Evolutionary conservation across 2,888 invertebrate genomes (phyloP).

Genomic region (Biston betularia): DNA sequence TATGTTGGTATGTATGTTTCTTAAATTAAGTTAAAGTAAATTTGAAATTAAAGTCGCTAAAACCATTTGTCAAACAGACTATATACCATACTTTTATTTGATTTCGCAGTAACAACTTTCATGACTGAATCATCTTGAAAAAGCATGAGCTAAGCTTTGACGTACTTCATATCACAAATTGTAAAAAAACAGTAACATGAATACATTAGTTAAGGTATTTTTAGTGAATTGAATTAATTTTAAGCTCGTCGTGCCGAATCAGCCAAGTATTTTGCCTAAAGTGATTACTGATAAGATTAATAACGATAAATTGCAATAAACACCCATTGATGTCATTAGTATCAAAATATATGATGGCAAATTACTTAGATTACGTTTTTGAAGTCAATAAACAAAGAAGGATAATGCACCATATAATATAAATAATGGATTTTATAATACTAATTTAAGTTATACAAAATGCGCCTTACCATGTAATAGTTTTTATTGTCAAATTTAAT

Average conservation of each 20-base stretch:
- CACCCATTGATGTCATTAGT: constrained; percentile 1
- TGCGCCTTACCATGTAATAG: background rate
- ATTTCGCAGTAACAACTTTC: too few relatives aligned
- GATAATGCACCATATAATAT: constrained; percentile 17
- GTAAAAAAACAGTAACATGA: background rate
- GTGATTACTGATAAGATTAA: constrained; percentile 12
- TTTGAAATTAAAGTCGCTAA: too few relatives aligned
- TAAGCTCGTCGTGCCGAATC: background rate
- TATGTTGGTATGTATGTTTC: too few relatives aligned
- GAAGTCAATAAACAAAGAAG: constrained; percentile 15
- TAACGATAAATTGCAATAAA: constrained; percentile 17
- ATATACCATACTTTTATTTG: too few relatives aligned
- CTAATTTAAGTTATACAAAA: constrained; percentile 8
- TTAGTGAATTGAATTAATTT: background rate
- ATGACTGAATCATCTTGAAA: too few relatives aligned
- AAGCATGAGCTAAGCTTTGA: background rate
- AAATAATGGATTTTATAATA: constrained; percentile 14
- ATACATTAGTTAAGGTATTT: constrained; percentile 6
- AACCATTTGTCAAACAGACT: too few relatives aligned
- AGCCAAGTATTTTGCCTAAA: constrained; percentile 10
- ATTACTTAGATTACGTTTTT: constrained; percentile 15
- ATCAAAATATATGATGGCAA: constrained; percentile 16
- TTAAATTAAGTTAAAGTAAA: too few relatives aligned
- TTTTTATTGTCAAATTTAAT: constrained; percentile 1
- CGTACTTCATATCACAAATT: background rate